Evolutionary conservation across 2,113 vertebrate species (phyloP), one percentile per base, ranked within the genome.

Genomic region (Lepus timidus): DNA sequence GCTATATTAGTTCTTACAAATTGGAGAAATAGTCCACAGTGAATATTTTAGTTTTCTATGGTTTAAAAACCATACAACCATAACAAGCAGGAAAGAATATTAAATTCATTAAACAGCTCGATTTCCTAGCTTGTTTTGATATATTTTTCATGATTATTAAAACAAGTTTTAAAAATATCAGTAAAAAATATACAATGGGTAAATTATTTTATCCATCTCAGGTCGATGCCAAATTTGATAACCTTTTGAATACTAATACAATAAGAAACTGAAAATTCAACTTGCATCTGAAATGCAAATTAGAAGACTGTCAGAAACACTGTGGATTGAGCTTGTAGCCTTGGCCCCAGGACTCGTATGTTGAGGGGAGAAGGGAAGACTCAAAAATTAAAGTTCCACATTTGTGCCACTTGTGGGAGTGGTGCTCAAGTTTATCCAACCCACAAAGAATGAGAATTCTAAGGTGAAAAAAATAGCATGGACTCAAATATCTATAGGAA

Each of bases 101-200:
- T 70, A 89, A 94, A 78, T 62, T 86, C 52, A 90, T 65, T 71
- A n/a, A 93, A 73, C 6, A 94, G 33, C 58, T 31, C 67, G 65
- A 88, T 78, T 84, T 36, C 76, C 84, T 73, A 55, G 71, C 9
- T 2, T 91, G 17, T 78, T 90, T 36, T 86, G 29, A 71, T 11
- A 78, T 74, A 16, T 64, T 62, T 71, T 71, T 49, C 52, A 44
- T 44, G 44, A 44, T 44, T 44, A 44, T 44, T 44, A 44, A 44
- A 44, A 44, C 6, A 44, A 44, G 44, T 44, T 44, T 44, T 44
- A 7, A 58, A 58, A 58, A 58, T 58, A 19, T 19, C 55, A 17
- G 1, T 58, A 58, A 19, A 19, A 58, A 17, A 67, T 17, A 86
- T 36, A 62, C 87, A 64, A 74, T 33, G 3, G 44, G 64, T 31